These are phyloP conservation scores for Triops longicaudatus DNA, from an alignment of 1,140 invertebrate species.

Conservation along the genomic window DNA sequence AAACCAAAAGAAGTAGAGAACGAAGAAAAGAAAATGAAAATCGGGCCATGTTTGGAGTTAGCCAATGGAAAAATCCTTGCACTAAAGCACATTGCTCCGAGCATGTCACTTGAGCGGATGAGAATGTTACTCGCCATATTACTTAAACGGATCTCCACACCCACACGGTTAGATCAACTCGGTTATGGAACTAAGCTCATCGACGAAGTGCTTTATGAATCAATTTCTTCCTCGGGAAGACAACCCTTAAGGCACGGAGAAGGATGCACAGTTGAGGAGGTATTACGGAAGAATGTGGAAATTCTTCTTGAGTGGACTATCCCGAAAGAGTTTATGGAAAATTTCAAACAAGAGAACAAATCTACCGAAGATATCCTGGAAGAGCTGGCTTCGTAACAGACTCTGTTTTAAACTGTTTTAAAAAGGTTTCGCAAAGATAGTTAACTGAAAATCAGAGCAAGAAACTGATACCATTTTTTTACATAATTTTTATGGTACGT, in stretches of 20 bases:
- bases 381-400: slow-evolving; percentile 50
- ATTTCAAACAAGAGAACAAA: slow-evolving; percentile 59
- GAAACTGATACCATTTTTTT: too few relatives aligned
- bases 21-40: slow-evolving; percentile 11
- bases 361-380: slow-evolving; percentile 67
- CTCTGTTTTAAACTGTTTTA: background rate
- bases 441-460: background rate
- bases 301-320: slow-evolving; percentile 71
- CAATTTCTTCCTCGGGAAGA: slow-evolving; percentile 60
- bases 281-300: slow-evolving; percentile 59
- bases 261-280: slow-evolving; percentile 33
- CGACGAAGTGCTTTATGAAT: slow-evolving; percentile 69
- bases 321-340: slow-evolving; percentile 63
- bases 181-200: slow-evolving; percentile 73
- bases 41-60: background rate
- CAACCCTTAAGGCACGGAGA: slow-evolving; percentile 45
- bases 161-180: slow-evolving; percentile 59
- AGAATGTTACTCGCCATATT: slow-evolving; percentile 65
- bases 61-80: slow-evolving; percentile 22
- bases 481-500: too few relatives aligned
- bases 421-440: too few relatives aligned
- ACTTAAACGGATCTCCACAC: slow-evolving; percentile 69
- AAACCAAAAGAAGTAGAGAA: slow-evolving; percentile 27
- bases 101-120: slow-evolving; percentile 63
- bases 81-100: slow-evolving; percentile 25